Conservation (phyloP, 2,113 vertebrate genomes). For the Siphamia tubifer region DNA sequence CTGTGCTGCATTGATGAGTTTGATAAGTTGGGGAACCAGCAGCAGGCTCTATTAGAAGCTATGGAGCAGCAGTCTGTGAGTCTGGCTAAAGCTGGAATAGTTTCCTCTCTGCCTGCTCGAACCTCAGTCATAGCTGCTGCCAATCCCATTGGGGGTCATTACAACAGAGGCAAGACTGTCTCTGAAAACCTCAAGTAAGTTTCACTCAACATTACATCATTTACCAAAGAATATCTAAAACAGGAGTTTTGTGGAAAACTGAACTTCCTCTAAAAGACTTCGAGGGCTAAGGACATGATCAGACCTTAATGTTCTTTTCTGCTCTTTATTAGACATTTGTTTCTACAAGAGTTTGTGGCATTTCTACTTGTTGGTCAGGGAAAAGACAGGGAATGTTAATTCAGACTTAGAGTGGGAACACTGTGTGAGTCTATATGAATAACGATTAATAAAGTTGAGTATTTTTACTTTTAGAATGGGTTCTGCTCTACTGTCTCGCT, state of each 20-base stretch:
- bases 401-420: no score
- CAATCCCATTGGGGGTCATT: conserved; percentile 95
- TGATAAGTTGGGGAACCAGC: conserved; percentile 96
- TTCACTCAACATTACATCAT: no score
- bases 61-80: conserved; percentile 99
- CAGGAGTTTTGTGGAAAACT: no score
- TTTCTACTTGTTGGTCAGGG: no score
- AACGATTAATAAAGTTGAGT: neutral
- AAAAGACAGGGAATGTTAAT: no score
- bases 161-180: conserved; percentile 95
- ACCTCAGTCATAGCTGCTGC: conserved; percentile 94
- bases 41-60: conserved; percentile 94
- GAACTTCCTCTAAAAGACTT: no score
- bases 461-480: conserved; percentile 85
- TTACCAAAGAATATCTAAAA: no score
- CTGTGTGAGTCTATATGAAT: neutral
- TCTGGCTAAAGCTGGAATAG: conserved; percentile 95
- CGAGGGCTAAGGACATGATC: no score
- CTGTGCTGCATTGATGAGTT: conserved; percentile 99
- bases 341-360: no score
- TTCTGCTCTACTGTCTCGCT: conserved; percentile 92
- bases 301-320: no score
- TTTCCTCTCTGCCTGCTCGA: conserved; percentile 93
- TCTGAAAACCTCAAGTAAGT: conserved; percentile 96
- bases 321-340: no score